Conservation (phyloP, 2,113 vertebrate species). For the Prietella phreatophila region DNA sequence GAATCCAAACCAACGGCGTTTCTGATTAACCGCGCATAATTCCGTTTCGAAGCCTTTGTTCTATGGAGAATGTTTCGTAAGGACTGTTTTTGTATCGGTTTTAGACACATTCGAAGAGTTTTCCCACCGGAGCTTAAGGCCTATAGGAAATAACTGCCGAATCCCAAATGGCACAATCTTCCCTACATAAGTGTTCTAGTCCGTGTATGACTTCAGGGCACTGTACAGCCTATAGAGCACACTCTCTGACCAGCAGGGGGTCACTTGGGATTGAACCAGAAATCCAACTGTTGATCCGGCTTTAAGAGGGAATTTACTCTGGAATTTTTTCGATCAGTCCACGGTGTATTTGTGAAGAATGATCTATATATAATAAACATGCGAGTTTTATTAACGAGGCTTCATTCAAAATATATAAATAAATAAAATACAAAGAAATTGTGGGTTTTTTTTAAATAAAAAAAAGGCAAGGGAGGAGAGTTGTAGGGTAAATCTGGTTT, state of each 20-base stretch:
- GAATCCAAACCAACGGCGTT: not conserved
- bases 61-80: not conserved
- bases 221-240: not conserved
- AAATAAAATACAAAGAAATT: too few species aligned
- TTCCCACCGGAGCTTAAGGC: slow-evolving; percentile 20
- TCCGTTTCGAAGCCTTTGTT: not conserved
- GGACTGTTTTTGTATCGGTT: not conserved
- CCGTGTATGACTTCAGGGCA: not conserved
- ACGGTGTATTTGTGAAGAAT: not conserved
- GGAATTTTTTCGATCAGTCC: not conserved
- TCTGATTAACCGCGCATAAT: not conserved
- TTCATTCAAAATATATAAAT: not conserved
- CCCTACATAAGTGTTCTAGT: not conserved
- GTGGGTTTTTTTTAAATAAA: not conserved
- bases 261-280: slow-evolving; percentile 47
- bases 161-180: not conserved
- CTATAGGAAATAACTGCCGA: slow-evolving; percentile 27
- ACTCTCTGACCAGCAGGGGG: slow-evolving; percentile 13
- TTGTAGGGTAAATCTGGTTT: not conserved
- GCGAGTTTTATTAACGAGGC: not conserved
- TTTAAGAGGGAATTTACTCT: not conserved
- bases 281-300: slow-evolving; percentile 58
- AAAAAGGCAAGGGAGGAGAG: not conserved
- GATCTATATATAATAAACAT: not conserved
- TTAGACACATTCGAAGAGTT: not conserved